These are phyloP conservation scores for Calyptommatus sinebrachiatus DNA, from an alignment of 2,113 vertebrate genomes.

Conservation along the genomic window DNA sequence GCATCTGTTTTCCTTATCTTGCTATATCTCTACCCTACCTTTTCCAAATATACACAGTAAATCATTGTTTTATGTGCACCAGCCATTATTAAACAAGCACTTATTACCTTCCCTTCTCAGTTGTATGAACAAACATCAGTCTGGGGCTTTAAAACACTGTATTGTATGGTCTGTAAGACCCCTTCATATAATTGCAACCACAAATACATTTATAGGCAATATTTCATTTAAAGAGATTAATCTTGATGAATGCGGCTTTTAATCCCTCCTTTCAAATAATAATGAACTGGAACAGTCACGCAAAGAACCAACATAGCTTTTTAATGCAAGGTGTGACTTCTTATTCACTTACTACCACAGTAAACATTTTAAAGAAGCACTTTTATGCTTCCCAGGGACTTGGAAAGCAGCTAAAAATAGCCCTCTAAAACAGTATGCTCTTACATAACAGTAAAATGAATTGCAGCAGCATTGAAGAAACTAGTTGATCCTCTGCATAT, in stretches of 20 bases:
- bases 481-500: no score
- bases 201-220: neutral
- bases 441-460: neutral
- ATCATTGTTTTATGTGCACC: neutral
- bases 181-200: neutral
- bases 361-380: neutral
- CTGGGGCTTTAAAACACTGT: no score
- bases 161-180: neutral
- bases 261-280: neutral
- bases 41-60: neutral
- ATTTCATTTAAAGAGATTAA: neutral
- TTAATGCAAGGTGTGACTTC: neutral
- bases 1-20: neutral
- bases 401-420: neutral
- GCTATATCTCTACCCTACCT: neutral
- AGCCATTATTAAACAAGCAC: neutral
- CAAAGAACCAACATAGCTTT: neutral
- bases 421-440: neutral
- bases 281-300: neutral
- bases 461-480: neutral
- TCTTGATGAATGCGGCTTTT: neutral
- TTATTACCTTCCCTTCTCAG: neutral
- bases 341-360: neutral
- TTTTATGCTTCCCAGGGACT: neutral
- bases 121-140: neutral